Percentiles rank a stretch among this genome's conserved stretches.
phyloP scores from a whole-genome alignment of 2,113 vertebrate genomes.

The Callipepla californica region DNA sequence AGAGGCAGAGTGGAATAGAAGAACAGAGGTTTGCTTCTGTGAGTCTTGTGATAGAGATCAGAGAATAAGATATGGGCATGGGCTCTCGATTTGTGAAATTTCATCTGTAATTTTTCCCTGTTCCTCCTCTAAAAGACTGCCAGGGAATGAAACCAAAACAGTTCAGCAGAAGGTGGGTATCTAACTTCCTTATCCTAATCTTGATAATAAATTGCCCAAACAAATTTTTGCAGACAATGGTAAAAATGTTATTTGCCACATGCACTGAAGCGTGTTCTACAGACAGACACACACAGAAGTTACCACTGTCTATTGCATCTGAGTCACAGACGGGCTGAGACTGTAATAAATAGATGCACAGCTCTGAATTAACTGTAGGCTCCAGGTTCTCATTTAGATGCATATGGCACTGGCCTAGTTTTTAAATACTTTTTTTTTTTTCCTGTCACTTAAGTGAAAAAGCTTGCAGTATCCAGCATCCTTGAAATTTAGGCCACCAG shows the following conservation, averaged over 20 bases:
- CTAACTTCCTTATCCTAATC: background rate
- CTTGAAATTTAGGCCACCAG: background rate
- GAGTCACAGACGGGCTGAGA: background rate
- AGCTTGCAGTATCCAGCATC: background rate
- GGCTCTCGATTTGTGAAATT: background rate
- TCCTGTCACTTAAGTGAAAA: background rate
- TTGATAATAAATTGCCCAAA: background rate
- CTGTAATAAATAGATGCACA: background rate
- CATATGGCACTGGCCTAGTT: background rate
- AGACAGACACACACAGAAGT: background rate
- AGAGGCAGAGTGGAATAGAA: background rate
- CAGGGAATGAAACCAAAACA: background rate
- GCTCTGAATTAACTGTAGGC: background rate
- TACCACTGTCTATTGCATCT: background rate
- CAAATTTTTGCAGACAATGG: background rate
- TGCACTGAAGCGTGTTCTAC: background rate
- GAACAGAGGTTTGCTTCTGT: background rate
- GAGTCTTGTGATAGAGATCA: background rate
- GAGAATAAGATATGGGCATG: background rate
- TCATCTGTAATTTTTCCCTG: background rate
- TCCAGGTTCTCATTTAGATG: background rate
- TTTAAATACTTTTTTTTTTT: background rate
- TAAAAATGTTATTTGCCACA: background rate
- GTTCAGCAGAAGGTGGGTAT: background rate
- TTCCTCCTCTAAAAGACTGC: background rate